A percentile compares a stretch with the other conserved stretches of the same genome.
Evolutionary conservation across 2,113 vertebrate species (phyloP).

Genomic region (Sporophila hypoxantha): DNA sequence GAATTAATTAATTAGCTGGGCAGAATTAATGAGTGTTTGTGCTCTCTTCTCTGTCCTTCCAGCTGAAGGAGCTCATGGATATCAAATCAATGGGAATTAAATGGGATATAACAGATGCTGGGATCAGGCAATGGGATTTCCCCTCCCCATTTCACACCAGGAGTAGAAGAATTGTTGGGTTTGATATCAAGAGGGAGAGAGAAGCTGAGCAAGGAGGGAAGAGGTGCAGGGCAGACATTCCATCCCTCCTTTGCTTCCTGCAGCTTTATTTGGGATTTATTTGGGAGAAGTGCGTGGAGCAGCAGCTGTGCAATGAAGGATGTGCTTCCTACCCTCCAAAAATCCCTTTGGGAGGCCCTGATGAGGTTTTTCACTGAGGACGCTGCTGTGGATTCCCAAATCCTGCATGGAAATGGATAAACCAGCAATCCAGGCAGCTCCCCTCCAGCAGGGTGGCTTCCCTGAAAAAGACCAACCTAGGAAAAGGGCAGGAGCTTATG

Average conservation of each 20-base stretch:
- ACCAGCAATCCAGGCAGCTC: not conserved
- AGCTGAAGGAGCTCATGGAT: slow-evolving; percentile 62
- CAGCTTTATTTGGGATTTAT: not conserved
- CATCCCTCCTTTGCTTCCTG: not conserved
- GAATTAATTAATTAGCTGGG: not conserved
- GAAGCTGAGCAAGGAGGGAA: not conserved
- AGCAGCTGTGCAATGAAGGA: not conserved
- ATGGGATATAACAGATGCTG: slow-evolving; percentile 70
- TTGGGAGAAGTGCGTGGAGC: not conserved
- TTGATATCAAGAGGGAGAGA: not conserved
- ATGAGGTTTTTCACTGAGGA: not conserved
- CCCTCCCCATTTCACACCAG: slow-evolving; percentile 39
- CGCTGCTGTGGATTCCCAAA: not conserved
- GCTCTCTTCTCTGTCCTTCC: slow-evolving; percentile 75
- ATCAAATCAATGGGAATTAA: slow-evolving; percentile 68
- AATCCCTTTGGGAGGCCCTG: not conserved
- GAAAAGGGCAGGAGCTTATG: not conserved
- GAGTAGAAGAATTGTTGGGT: not conserved
- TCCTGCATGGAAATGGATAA: not conserved
- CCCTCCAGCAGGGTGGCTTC: not conserved
- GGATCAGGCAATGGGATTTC: slow-evolving; percentile 34
- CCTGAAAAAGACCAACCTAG: not conserved
- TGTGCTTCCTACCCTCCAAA: not conserved
- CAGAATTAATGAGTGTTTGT: slow-evolving; percentile 36
- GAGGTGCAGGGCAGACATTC: not conserved